Conservation (phyloP, 2,888 invertebrate genomes). For the Mythimna pallens region DNA sequence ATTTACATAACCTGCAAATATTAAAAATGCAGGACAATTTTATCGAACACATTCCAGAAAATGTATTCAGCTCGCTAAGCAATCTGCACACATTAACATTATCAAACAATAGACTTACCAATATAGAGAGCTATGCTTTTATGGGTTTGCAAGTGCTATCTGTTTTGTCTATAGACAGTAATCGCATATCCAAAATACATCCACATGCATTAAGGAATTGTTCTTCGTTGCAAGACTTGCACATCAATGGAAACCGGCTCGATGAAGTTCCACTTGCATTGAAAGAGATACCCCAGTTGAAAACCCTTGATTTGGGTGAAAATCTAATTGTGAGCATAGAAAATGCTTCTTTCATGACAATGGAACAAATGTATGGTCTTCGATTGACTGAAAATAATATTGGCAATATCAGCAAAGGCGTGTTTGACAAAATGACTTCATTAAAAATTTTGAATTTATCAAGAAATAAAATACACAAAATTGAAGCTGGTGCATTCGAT, state of each 20-base stretch:
- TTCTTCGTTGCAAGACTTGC: slow-evolving; percentile 95
- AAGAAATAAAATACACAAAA: slow-evolving; percentile 95
- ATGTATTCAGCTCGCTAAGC: slow-evolving; percentile 94
- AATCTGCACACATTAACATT: slow-evolving; percentile 95
- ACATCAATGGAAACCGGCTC: slow-evolving; percentile 95
- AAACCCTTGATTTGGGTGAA: slow-evolving; percentile 95
- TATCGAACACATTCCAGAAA: slow-evolving; percentile 94
- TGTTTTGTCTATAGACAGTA: slow-evolving; percentile 95
- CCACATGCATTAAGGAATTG: slow-evolving; percentile 94
- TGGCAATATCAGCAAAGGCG: slow-evolving; percentile 94
- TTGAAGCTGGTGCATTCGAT: slow-evolving; percentile 95
- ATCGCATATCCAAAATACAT: slow-evolving; percentile 94
- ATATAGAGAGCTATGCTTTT: slow-evolving; percentile 94
- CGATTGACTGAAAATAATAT: slow-evolving; percentile 96
- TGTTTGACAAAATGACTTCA: slow-evolving; percentile 94
- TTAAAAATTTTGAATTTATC: slow-evolving; percentile 96
- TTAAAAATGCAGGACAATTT: slow-evolving; percentile 95
- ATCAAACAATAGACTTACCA: slow-evolving; percentile 94
- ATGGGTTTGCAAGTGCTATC: slow-evolving; percentile 94
- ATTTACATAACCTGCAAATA: slow-evolving; percentile 95
- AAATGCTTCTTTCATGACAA: slow-evolving; percentile 94
- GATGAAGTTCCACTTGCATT: slow-evolving; percentile 94
- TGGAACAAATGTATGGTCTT: slow-evolving; percentile 95
- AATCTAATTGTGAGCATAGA: slow-evolving; percentile 95
- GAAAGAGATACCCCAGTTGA: slow-evolving; percentile 93